Conservation (phyloP, 2,113 vertebrate species). For the Verasper variegatus region DNA sequence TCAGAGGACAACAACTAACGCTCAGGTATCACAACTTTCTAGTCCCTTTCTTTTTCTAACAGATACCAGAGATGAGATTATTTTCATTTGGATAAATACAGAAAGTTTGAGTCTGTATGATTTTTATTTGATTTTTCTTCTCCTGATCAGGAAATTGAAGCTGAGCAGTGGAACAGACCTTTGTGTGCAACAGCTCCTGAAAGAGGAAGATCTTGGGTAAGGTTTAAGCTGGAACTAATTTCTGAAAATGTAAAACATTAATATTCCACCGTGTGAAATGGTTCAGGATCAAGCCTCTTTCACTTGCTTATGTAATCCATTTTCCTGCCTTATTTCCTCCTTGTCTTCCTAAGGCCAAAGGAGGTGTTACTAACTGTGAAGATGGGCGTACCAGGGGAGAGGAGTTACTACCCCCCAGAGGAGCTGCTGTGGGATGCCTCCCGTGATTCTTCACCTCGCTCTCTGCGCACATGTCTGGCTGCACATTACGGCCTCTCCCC, state of each 20-base stretch:
- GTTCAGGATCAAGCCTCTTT: too few species aligned
- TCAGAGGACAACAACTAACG: constrained; percentile 80
- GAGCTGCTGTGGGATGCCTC: constrained; percentile 91
- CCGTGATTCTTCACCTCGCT: constrained; percentile 81
- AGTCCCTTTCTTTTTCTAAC: not conserved
- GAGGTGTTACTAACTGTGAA: constrained; percentile 88
- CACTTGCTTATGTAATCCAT: too few species aligned
- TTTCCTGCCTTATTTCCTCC: not conserved
- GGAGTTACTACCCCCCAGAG: constrained; percentile 78
- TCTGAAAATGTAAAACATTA: not conserved
- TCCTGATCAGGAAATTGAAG: constrained; percentile 79
- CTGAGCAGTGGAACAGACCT: constrained; percentile 80
- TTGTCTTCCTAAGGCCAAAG: constrained; percentile 77
- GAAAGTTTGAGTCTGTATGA: not conserved
- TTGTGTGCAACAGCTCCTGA: constrained; percentile 87
- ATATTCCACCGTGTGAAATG: not conserved
- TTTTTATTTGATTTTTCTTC: not conserved
- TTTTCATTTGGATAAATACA: not conserved
- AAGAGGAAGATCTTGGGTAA: constrained; percentile 90
- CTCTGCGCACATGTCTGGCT: constrained; percentile 86
- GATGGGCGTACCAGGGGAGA: constrained; percentile 87
- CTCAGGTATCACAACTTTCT: constrained; percentile 80
- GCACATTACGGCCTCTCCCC: constrained; percentile 83
- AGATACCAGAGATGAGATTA: not conserved
- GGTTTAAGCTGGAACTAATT: constrained; percentile 8